These are phyloP conservation scores for Clostera curtula DNA, from an alignment of 2,888 invertebrate genomes.

Conservation along the genomic window DNA sequence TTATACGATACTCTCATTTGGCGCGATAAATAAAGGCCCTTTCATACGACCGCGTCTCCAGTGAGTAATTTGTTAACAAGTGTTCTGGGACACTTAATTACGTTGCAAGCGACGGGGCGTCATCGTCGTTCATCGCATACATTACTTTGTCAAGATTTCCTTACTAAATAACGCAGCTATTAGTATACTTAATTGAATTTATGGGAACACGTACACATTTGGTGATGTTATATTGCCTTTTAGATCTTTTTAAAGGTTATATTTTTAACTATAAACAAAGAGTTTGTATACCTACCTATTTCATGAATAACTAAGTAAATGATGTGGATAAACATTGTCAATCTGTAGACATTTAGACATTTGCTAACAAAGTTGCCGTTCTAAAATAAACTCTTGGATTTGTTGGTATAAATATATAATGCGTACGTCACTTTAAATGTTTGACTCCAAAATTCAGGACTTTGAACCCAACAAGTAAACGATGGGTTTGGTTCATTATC, in stretches of 20 bases:
- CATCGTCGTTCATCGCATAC: constrained; percentile 50
- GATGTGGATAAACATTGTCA: too few relatives aligned
- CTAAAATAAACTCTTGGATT: too few relatives aligned
- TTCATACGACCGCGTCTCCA: constrained; percentile 40
- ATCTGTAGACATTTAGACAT: too few relatives aligned
- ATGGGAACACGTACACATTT: constrained; percentile 22
- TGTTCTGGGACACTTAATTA: constrained; percentile 61
- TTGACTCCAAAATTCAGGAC: too few relatives aligned
- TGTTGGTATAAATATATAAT: too few relatives aligned
- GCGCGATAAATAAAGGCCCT: constrained; percentile 50
- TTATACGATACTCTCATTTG: constrained; percentile 20
- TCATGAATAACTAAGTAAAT: too few relatives aligned
- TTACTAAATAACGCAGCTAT: constrained; percentile 46
- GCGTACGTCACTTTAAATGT: too few relatives aligned
- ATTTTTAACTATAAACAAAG: constrained; percentile 3
- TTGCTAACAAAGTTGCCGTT: too few relatives aligned
- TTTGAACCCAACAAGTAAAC: too few relatives aligned
- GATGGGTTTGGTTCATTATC: too few relatives aligned
- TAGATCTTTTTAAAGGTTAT: constrained; percentile 8
- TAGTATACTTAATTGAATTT: constrained; percentile 47
- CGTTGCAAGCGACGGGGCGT: constrained; percentile 54
- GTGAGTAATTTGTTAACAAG: constrained; percentile 70
- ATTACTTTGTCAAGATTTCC: constrained; percentile 49
- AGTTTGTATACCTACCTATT: too few relatives aligned
- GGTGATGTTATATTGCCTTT: constrained; percentile 13